These are phyloP conservation scores for Cheilinus undulatus DNA, from an alignment of 2,113 vertebrate genomes.

Conservation along the genomic window DNA sequence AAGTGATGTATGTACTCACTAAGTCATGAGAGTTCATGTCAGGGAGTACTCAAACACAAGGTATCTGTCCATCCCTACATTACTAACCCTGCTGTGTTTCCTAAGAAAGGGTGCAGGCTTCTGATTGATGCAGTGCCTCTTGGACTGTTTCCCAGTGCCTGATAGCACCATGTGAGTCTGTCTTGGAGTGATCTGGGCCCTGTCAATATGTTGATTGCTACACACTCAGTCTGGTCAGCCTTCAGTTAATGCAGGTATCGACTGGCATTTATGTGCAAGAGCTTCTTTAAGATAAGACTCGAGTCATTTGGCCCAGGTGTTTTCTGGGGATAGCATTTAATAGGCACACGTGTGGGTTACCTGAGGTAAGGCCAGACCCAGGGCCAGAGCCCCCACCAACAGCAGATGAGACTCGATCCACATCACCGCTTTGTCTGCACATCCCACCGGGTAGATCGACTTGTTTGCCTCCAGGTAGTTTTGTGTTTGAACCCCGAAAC, in stretches of 20 bases:
- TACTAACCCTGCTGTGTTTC: no score
- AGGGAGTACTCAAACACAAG: no score
- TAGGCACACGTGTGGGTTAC: constrained; percentile 53
- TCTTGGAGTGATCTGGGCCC: constrained; percentile 1
- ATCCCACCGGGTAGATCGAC: constrained; percentile 81
- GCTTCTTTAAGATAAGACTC: constrained; percentile 15
- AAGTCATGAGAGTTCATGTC: no score
- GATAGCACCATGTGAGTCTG: background rate
- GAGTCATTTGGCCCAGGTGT: background rate
- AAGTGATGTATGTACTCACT: no score
- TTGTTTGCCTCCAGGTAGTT: constrained; percentile 71
- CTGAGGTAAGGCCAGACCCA: constrained; percentile 84
- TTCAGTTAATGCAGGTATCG: constrained; percentile 24
- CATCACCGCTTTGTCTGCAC: constrained; percentile 76
- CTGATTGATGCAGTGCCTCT: constrained; percentile 52
- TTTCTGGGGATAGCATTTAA: constrained; percentile 6
- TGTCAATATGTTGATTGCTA: constrained; percentile 43
- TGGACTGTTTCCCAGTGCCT: background rate
- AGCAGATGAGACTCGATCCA: constrained; percentile 86
- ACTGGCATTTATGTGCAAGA: background rate
- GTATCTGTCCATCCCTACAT: no score
- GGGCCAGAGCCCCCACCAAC: constrained; percentile 77
- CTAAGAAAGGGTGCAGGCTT: background rate
- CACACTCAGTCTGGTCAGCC: constrained; percentile 8
- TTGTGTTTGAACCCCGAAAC: constrained; percentile 79